These are phyloP conservation scores for Dynastes grantii DNA, from an alignment of 2,888 invertebrate species.

Conservation along the genomic window DNA sequence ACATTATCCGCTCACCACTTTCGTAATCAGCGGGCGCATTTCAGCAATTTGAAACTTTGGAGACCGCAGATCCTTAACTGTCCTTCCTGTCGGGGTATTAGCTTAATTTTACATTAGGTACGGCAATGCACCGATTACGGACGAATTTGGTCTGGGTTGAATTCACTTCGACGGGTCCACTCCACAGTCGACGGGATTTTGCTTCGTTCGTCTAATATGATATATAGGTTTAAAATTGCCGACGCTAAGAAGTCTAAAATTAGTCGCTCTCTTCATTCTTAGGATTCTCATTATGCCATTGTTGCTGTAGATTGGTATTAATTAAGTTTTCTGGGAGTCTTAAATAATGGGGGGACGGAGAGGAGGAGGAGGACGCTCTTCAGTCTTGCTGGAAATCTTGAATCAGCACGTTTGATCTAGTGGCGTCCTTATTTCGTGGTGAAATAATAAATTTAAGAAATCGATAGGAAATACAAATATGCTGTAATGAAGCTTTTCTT, in stretches of 20 bases:
- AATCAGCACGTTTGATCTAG: background rate
- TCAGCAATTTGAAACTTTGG: constrained; percentile 24
- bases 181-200: background rate
- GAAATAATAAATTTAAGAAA: background rate
- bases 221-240: constrained; percentile 21
- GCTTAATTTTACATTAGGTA: constrained; percentile 18
- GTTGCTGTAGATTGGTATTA: constrained; percentile 15
- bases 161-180: constrained; percentile 2
- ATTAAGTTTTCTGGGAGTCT: constrained; percentile 22
- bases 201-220: constrained; percentile 10
- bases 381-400: background rate
- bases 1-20: too few species aligned
- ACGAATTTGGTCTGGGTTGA: background rate
- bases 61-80: constrained; percentile 28
- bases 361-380: background rate
- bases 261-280: constrained; percentile 4
- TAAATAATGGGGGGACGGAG: constrained; percentile 2
- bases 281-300: background rate
- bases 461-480: background rate
- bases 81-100: constrained; percentile 27
- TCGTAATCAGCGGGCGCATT: constrained; percentile 16
- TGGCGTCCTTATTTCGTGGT: background rate
- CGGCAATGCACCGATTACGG: constrained; percentile 11
- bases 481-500: background rate
- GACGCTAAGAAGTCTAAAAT: constrained; percentile 19